Conservation (phyloP, 2,888 invertebrate genomes). For the Pristionchus japonicus region DNA sequence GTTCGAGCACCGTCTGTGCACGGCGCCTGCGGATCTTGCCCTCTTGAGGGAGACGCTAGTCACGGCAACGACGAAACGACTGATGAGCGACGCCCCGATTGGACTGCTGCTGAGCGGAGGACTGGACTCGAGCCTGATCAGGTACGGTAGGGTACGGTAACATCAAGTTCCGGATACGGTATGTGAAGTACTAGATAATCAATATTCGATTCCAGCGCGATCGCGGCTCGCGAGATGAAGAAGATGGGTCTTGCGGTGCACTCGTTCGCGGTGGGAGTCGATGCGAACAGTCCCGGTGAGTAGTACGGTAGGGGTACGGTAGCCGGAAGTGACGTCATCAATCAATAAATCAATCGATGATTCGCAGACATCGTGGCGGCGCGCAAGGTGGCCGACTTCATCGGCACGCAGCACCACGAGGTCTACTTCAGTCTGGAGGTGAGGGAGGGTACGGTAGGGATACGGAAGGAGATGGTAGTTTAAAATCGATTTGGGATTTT, state of each 20-base stretch:
- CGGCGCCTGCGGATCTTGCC: constrained; percentile 55
- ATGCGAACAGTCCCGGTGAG: constrained; percentile 83
- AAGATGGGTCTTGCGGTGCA: constrained; percentile 76
- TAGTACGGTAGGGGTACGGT: not conserved
- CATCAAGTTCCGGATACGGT: not conserved
- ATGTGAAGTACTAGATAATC: not conserved
- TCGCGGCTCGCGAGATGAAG: constrained; percentile 76
- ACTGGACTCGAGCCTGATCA: constrained; percentile 87
- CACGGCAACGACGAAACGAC: constrained; percentile 84
- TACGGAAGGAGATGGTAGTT: not conserved
- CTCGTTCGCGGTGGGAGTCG: constrained; percentile 93
- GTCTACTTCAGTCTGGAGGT: constrained; percentile 82
- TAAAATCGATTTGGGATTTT: too few relatives aligned
- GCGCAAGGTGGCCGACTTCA: constrained; percentile 78
- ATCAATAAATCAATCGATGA: constrained; percentile 70
- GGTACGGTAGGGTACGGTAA: constrained; percentile 47
- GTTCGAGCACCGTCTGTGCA: constrained; percentile 61
- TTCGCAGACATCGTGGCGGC: constrained; percentile 89
- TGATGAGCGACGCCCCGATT: constrained; percentile 88
- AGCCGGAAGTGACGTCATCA: not conserved
- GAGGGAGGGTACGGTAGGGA: not conserved
- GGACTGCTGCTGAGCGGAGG: constrained; percentile 88
- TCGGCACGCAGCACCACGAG: constrained; percentile 89
- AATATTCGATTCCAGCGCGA: constrained; percentile 77
- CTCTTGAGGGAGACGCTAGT: constrained; percentile 66